Percentiles rank a stretch among this genome's conserved stretches.
These are phyloP conservation scores for Motacilla alba DNA, from an alignment of 2,113 vertebrate genomes.

Conservation along the genomic window DNA sequence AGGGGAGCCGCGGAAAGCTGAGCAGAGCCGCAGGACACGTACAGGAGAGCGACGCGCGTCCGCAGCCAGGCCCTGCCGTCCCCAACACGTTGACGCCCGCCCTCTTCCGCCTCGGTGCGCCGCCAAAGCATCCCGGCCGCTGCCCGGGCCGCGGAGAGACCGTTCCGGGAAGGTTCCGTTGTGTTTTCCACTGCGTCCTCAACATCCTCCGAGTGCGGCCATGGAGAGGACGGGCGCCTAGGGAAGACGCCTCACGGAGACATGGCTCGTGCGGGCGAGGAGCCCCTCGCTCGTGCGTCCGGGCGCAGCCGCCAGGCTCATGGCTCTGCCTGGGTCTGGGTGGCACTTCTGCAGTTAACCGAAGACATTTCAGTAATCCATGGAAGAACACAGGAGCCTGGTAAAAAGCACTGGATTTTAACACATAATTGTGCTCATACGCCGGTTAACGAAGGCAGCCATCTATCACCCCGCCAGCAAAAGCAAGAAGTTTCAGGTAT, in stretches of 20 bases:
- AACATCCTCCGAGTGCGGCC: fast-evolving
- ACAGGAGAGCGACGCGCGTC: fast-evolving
- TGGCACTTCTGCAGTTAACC: background rate
- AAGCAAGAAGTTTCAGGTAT: background rate
- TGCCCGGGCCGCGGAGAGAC: background rate
- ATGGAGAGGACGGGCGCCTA: too few species aligned
- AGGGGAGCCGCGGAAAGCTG: background rate
- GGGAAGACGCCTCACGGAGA: fast-evolving
- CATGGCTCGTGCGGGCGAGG: fast-evolving
- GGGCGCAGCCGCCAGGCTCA: fast-evolving
- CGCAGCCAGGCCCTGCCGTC: fast-evolving
- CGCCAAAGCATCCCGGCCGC: background rate
- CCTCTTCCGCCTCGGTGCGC: background rate
- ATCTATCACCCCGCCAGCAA: fast-evolving
- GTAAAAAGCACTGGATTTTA: background rate
- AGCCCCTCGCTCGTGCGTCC: fast-evolving
- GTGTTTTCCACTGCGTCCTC: fast-evolving
- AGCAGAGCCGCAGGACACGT: fast-evolving
- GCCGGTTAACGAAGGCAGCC: background rate
- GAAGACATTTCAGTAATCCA: background rate
- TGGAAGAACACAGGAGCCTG: background rate
- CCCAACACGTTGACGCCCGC: fast-evolving
- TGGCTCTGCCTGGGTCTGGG: fast-evolving
- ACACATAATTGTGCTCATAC: background rate
- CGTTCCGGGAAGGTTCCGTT: background rate